Percentiles rank a stretch among this genome's conserved stretches.
Evolutionary conservation across 2,797 vertebrate species (phyloP).

Genomic region (Champsocephalus gunnari): DNA sequence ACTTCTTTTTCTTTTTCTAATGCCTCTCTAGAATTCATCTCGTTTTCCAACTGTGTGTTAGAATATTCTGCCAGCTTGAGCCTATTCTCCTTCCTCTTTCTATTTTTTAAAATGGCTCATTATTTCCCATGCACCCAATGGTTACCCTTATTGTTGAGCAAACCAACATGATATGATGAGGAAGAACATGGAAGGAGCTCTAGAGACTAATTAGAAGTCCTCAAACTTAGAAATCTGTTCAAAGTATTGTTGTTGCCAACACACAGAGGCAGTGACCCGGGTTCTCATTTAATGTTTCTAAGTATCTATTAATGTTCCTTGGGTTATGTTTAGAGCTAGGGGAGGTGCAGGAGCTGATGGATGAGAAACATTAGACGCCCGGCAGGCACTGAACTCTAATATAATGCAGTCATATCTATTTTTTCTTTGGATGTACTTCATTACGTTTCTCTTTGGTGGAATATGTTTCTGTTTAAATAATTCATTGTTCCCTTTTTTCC

Average conservation of each 20-base stretch:
- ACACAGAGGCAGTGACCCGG: constrained; percentile 76
- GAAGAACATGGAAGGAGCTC: constrained; percentile 67
- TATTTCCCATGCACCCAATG: constrained; percentile 58
- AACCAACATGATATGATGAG: constrained; percentile 64
- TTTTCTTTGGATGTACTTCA: constrained; percentile 84
- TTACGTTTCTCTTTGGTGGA: constrained; percentile 81
- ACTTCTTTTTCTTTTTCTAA: constrained; percentile 7
- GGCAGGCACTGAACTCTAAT: constrained; percentile 89
- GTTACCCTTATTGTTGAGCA: constrained; percentile 64
- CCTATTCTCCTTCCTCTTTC: constrained; percentile 30
- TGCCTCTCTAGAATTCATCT: constrained; percentile 5
- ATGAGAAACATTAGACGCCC: constrained; percentile 88
- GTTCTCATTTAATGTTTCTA: constrained; percentile 83
- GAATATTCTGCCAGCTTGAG: constrained; percentile 52
- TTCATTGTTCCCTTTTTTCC: constrained; percentile 76
- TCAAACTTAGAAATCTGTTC: constrained; percentile 80
- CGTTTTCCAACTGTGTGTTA: constrained; percentile 23
- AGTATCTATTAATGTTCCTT: constrained; percentile 83
- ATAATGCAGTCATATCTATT: constrained; percentile 77
- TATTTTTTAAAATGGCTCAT: constrained; percentile 58
- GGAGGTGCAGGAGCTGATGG: constrained; percentile 88
- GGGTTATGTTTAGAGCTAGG: constrained; percentile 80
- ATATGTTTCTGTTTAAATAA: constrained; percentile 77
- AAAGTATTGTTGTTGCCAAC: constrained; percentile 79
- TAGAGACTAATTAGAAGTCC: constrained; percentile 84